Base-by-base conservation (phyloP, 37 sponge, comb jelly and placozoan genomes). In the Aplysina aerophoba region DNA sequence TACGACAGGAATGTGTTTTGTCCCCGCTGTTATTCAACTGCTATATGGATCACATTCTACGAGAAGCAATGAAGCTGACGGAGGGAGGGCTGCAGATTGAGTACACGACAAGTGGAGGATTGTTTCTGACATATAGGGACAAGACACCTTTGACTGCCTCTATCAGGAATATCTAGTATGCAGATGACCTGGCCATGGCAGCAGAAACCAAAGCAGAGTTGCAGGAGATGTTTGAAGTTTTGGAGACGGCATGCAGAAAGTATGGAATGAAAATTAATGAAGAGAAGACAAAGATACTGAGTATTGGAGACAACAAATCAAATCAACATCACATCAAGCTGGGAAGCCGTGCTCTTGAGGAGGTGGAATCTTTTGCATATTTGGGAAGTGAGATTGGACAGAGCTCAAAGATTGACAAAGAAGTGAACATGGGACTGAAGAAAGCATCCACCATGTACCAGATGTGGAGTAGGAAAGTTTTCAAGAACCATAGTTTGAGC, bases 41-140 rank as follows among this genome's bases (percentile, higher is more conserved):
- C 39, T 73, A 38, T 19, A 73, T 73, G 74, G 69, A 73, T 37
- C 37, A 37, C 40, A 73, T 73, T 73, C 40, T 31, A 73, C 37
- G 74, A 37, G 74, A 73, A 73, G 74, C 35, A 8, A 73, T 31
- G 30, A 19, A 73, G 74, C 31, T 73, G 74, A 73, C 38, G 21
- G 27, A n/a, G 28, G 69, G 69, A 67, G 69, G 69, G 14, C 69
- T 67, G 69, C 69, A 67, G 22, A n/a, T 67, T 67, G 69, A 67
- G 69, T 67, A 67, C 69, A 67, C 69, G 13, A 67, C 69, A 16
- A 67, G 69, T n/a, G 28, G 74, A 73, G 74, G 74, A 38, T 19
- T 73, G 74, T 73, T 73, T 19, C 74, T 73, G 40, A 38, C 66
- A 65, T 65, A 65, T 65, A 73, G 74, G 39, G 74, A 73, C 74